A percentile compares a stretch with the other conserved stretches of the same genome.
phyloP scores from a whole-genome alignment of 2,113 vertebrate genomes.

The Raphicerus campestris region DNA sequence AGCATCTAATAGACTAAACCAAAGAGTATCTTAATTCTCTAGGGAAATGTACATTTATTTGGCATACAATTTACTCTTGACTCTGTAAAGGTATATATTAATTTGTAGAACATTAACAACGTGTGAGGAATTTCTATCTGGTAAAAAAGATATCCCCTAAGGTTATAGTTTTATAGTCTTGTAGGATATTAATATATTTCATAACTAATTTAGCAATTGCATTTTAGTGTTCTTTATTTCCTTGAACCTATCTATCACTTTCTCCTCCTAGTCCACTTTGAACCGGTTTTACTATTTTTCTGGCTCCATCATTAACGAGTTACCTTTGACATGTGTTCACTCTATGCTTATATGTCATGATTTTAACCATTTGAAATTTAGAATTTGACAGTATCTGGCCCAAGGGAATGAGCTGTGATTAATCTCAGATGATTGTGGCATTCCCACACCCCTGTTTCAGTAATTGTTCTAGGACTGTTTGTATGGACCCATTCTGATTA shows the following conservation, averaged over 20 bases:
- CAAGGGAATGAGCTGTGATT: slow-evolving; percentile 1
- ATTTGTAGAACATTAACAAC: slow-evolving; percentile 33
- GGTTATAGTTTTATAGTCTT: neutral
- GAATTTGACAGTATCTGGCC: neutral
- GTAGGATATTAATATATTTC: neutral
- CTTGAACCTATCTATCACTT: neutral
- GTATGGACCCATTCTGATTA: neutral
- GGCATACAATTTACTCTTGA: slow-evolving; percentile 19
- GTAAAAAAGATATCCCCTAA: neutral
- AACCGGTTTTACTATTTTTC: slow-evolving; percentile 15
- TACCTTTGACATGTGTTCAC: slow-evolving; percentile 29
- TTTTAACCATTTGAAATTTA: slow-evolving; percentile 40
- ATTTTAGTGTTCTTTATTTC: neutral
- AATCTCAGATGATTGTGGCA: neutral
- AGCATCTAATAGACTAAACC: neutral
- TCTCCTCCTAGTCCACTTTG: slow-evolving; percentile 6
- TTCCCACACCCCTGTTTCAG: neutral
- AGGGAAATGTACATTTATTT: neutral
- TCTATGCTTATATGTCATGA: neutral
- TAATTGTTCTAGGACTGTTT: slow-evolving; percentile 3
- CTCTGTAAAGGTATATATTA: slow-evolving; percentile 20
- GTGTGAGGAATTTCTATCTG: slow-evolving; percentile 25
- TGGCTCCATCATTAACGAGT: slow-evolving; percentile 32
- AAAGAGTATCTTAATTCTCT: slow-evolving; percentile 22
- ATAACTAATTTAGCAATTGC: neutral